These are phyloP conservation scores for Paralichthys olivaceus DNA, from an alignment of 2,113 vertebrate species.

Conservation along the genomic window DNA sequence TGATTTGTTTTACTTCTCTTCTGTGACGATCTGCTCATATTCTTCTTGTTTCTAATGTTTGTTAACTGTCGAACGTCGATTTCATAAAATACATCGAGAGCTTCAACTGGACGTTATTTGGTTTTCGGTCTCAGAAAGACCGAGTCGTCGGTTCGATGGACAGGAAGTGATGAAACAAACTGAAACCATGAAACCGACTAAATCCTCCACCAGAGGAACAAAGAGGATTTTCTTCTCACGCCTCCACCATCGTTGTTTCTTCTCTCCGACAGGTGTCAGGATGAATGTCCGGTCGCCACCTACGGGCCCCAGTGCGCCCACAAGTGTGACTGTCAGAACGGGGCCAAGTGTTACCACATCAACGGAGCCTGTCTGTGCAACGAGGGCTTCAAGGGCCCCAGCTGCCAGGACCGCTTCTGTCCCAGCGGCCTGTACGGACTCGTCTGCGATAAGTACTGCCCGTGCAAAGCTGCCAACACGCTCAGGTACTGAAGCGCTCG, in stretches of 20 bases:
- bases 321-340: conserved; percentile 92
- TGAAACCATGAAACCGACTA: too few species aligned
- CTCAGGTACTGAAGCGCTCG: conserved; percentile 84
- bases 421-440: conserved; percentile 90
- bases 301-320: conserved; percentile 92
- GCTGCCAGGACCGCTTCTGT: conserved; percentile 94
- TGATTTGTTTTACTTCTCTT: too few species aligned
- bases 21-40: too few species aligned
- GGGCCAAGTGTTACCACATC: conserved; percentile 92
- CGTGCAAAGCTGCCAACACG: conserved; percentile 87
- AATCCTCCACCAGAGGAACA: too few species aligned
- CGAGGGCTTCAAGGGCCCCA: conserved; percentile 91
- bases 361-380: conserved; percentile 92
- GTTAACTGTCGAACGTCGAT: too few species aligned
- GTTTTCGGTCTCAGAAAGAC: too few species aligned
- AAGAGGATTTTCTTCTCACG: too few species aligned
- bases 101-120: too few species aligned
- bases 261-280: conserved; percentile 85
- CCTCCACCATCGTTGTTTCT: not conserved
- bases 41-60: too few species aligned
- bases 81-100: too few species aligned
- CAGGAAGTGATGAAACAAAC: too few species aligned
- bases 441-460: conserved; percentile 90
- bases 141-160: too few species aligned
- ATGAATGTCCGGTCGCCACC: conserved; percentile 91